phyloP scores from a whole-genome alignment of 2,888 invertebrate species.

The Drosophila emarginata region DNA sequence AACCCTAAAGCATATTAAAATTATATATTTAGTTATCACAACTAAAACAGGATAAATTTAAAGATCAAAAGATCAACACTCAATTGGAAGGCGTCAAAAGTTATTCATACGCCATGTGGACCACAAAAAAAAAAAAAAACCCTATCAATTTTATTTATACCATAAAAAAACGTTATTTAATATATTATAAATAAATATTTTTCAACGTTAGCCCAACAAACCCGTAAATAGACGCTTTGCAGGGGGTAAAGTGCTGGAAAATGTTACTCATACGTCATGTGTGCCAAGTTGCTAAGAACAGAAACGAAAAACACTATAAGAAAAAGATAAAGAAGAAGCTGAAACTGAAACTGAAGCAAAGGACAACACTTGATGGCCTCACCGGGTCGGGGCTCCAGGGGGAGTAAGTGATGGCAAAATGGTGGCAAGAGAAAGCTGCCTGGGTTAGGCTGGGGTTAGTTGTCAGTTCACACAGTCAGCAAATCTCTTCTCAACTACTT shows the following conservation, averaged over 20 bases:
- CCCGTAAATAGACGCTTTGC: not conserved
- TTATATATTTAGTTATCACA: no score
- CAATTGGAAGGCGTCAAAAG: no score
- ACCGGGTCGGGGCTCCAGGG: not conserved
- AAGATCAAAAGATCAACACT: no score
- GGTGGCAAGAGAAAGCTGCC: not conserved
- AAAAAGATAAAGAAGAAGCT: conserved; percentile 1
- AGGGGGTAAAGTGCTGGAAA: conserved; percentile 18
- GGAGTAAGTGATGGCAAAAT: not conserved
- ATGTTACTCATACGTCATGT: conserved; percentile 64
- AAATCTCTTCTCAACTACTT: conserved; percentile 24
- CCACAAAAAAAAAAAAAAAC: no score
- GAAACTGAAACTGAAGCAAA: conserved; percentile 8
- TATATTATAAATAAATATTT: no score
- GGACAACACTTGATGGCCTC: conserved; percentile 17
- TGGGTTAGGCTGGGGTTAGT: conserved; percentile 12
- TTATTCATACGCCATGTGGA: not conserved
- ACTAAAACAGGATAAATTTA: no score
- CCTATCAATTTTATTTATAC: no score
- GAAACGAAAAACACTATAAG: not conserved
- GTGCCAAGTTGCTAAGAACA: conserved; percentile 27
- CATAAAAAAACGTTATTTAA: no score
- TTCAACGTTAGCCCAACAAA: not conserved
- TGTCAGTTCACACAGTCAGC: conserved; percentile 39
- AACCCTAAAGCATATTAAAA: no score